Conservation (phyloP, 1,140 invertebrate genomes). For the Heliconius eleuchia region DNA sequence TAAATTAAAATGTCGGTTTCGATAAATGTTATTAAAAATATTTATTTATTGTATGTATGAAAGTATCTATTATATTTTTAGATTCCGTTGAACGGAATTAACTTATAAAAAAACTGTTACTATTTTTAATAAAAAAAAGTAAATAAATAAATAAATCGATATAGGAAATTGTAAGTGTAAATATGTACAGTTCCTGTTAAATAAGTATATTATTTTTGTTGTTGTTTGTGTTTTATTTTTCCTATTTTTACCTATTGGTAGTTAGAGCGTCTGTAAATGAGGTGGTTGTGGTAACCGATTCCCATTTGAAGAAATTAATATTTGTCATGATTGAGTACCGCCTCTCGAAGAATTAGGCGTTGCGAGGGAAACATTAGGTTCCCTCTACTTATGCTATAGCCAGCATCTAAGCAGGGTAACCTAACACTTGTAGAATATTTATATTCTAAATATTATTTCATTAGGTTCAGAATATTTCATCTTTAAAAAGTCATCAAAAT, state of each 20-base stretch:
- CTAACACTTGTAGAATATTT: too few species aligned
- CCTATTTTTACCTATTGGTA: background rate
- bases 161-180: conserved; percentile 28
- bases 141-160: background rate
- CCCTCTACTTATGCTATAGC: too few species aligned
- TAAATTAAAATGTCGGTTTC: background rate
- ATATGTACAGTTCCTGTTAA: conserved; percentile 46
- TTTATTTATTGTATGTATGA: background rate
- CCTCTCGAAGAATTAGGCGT: too few species aligned
- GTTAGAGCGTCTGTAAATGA: too few species aligned
- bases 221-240: conserved; percentile 53
- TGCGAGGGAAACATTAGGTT: too few species aligned
- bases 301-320: too few species aligned
- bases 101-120: background rate
- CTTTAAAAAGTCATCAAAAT: too few species aligned
- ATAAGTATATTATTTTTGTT: conserved; percentile 71
- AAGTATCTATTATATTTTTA: background rate
- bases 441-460: too few species aligned
- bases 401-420: too few species aligned
- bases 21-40: background rate
- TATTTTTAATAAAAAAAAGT: background rate
- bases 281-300: too few species aligned
- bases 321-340: too few species aligned
- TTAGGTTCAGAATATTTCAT: too few species aligned
- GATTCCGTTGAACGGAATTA: conserved; percentile 3